phyloP scores from a whole-genome alignment of 2,888 invertebrate genomes.

The Colletes collaris region DNA sequence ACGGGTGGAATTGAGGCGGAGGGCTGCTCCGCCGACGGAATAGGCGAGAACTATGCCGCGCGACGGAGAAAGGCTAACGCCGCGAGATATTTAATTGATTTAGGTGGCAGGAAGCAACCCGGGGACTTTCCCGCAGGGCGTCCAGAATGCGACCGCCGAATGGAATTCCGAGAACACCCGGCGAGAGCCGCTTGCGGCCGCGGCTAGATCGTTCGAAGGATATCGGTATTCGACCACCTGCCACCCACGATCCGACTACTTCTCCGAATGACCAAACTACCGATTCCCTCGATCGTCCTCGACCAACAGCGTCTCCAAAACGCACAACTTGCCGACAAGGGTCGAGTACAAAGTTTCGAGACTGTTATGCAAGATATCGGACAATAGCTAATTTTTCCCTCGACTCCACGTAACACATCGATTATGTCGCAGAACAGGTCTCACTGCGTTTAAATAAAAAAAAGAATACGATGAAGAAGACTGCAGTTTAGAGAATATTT shows the following conservation, averaged over 20 bases:
- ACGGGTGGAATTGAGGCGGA: not conserved
- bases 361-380: no score
- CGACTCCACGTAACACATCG: no score
- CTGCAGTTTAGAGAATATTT: no score
- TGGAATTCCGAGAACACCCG: constrained; percentile 73
- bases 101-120: constrained; percentile 63
- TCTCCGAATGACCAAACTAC: constrained; percentile 56
- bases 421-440: no score
- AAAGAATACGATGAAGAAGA: no score
- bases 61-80: constrained; percentile 33
- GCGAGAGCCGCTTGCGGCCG: constrained; percentile 66
- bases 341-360: not conserved
- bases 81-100: constrained; percentile 78
- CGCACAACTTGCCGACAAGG: constrained; percentile 3
- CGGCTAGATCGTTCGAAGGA: constrained; percentile 65
- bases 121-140: constrained; percentile 71
- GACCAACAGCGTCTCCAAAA: not conserved
- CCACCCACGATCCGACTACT: constrained; percentile 37
- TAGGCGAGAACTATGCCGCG: constrained; percentile 30
- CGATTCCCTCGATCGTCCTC: constrained; percentile 31
- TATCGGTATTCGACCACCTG: constrained; percentile 65
- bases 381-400: no score
- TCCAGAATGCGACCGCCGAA: constrained; percentile 73
- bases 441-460: no score
- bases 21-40: not conserved